phyloP scores from a whole-genome alignment of 2,113 vertebrate species.

The Lophius piscatorius region DNA sequence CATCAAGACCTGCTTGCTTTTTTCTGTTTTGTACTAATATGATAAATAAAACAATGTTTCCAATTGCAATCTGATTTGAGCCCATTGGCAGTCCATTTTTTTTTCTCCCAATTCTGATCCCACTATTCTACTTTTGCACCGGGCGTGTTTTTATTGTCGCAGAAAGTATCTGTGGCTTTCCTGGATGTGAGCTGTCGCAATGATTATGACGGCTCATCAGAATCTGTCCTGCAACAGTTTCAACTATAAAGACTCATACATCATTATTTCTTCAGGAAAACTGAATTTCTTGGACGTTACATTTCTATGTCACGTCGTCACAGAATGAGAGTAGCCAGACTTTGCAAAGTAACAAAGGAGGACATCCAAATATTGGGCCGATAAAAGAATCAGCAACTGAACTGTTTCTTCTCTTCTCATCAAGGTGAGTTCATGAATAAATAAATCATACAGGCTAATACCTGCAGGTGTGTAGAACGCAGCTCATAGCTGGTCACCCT shows the following conservation, averaged over 20 bases:
- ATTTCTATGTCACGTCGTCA: no score
- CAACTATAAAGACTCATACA: conserved; percentile 24
- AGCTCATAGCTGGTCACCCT: conserved; percentile 58
- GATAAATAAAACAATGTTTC: conserved; percentile 3
- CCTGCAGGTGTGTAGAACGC: no score
- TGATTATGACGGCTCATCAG: conserved; percentile 28
- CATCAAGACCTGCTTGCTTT: background rate
- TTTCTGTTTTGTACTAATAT: background rate
- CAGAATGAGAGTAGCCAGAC: background rate
- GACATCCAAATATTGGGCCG: conserved; percentile 11
- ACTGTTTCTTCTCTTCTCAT: conserved; percentile 12
- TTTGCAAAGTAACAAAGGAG: conserved; percentile 2
- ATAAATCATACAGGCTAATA: background rate
- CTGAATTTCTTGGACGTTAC: conserved; percentile 9
- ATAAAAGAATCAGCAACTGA: conserved; percentile 24
- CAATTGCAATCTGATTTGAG: conserved; percentile 16
- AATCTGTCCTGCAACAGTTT: conserved; percentile 28
- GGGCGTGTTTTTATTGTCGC: conserved; percentile 8
- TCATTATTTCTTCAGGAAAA: conserved; percentile 8
- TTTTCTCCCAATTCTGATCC: conserved; percentile 1
- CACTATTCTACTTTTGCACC: conserved; percentile 21
- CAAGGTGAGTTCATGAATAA: conserved; percentile 43
- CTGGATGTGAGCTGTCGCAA: conserved; percentile 30
- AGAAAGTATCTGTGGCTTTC: background rate
- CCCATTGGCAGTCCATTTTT: conserved; percentile 2